Conservation (phyloP, 2,888 invertebrate species). For the Eilema sororculum region DNA sequence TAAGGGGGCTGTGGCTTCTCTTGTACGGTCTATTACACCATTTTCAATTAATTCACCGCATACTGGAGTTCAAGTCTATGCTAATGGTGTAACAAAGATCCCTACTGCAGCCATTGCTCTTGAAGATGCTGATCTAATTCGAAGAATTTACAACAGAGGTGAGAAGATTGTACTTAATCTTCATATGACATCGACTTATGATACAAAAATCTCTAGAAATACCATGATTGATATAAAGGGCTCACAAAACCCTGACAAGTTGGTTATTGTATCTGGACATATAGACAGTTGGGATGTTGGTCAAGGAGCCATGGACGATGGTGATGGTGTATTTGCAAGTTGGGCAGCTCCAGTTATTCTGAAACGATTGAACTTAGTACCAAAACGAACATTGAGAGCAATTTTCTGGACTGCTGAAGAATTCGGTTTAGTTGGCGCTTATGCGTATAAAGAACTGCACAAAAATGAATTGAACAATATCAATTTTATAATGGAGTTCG, state of each 20-base stretch:
- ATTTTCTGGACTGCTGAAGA: constrained; percentile 95
- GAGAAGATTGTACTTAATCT: constrained; percentile 81
- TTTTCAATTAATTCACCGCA: constrained; percentile 93
- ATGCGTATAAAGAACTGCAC: constrained; percentile 88
- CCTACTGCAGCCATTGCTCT: constrained; percentile 92
- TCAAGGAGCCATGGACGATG: constrained; percentile 95
- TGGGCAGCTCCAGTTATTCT: constrained; percentile 91
- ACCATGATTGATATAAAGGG: constrained; percentile 91
- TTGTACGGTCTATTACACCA: constrained; percentile 92
- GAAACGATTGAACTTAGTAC: constrained; percentile 88
- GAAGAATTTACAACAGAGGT: constrained; percentile 88
- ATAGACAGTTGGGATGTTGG: constrained; percentile 96
- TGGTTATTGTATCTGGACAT: constrained; percentile 93
- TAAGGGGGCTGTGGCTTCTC: constrained; percentile 91
- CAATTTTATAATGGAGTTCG: constrained; percentile 93
- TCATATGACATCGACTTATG: constrained; percentile 89
- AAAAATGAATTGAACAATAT: constrained; percentile 87
- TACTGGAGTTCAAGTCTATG: constrained; percentile 90
- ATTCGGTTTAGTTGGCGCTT: constrained; percentile 89
- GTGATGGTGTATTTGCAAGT: constrained; percentile 92
- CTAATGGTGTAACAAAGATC: constrained; percentile 87
- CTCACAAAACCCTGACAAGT: constrained; percentile 68
- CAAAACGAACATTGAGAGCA: constrained; percentile 91
- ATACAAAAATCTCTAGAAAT: constrained; percentile 89
- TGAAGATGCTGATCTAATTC: constrained; percentile 92